These are phyloP conservation scores for Eurypyga helias DNA, from an alignment of 2,113 vertebrate species.

Conservation along the genomic window DNA sequence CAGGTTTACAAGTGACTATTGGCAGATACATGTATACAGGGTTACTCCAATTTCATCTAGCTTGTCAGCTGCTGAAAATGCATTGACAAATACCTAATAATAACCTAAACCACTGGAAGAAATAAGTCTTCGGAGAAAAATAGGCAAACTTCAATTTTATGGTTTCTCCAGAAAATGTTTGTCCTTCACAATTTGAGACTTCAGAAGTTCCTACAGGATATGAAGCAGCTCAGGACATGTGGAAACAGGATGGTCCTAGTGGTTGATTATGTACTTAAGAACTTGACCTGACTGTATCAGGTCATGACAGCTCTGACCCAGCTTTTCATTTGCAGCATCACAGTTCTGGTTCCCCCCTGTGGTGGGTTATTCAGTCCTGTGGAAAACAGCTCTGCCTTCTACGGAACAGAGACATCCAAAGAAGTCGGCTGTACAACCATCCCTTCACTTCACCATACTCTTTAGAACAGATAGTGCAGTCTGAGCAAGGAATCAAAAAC, in stretches of 20 bases:
- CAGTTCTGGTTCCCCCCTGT: not conserved
- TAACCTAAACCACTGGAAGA: not conserved
- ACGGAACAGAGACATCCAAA: not conserved
- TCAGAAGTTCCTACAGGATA: not conserved
- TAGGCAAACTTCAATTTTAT: not conserved
- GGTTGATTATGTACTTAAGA: not conserved
- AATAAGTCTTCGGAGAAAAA: not conserved
- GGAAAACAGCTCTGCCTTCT: not conserved
- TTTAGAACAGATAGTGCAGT: not conserved
- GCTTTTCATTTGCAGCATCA: not conserved
- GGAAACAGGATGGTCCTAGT: not conserved
- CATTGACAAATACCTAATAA: not conserved
- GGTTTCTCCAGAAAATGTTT: not conserved
- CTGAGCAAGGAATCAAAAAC: not conserved
- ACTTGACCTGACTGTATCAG: not conserved
- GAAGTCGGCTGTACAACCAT: not conserved
- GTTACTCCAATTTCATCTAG: not conserved
- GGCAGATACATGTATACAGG: not conserved
- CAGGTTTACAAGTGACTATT: not conserved
- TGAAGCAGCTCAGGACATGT: not conserved
- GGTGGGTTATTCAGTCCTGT: fast-evolving
- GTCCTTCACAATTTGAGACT: not conserved
- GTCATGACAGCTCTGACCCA: not conserved
- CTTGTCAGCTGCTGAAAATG: not conserved
- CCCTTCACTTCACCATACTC: not conserved